Evolutionary conservation across 2,797 vertebrate species (phyloP), one percentile per base, ranked within the genome.

Genomic region (Sternotherus odoratus): DNA sequence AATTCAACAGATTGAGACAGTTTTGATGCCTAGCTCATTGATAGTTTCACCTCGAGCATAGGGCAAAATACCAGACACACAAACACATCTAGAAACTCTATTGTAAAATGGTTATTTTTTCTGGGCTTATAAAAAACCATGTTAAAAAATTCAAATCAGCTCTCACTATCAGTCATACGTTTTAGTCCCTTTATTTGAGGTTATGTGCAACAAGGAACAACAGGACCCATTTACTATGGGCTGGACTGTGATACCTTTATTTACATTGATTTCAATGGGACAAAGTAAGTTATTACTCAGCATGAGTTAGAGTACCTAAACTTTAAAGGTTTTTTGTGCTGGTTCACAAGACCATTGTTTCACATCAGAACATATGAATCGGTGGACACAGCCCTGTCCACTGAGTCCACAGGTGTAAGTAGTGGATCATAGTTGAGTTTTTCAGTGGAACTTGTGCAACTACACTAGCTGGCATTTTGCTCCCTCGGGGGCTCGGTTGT

Each of bases 391-490:
- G 5, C 3, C 53, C n/a, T 85, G 92, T 79, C 30, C n/a, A 74
- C 30, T 53, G 48, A 28, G 49, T 82, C 46, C 60, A 48, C 28
- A 89, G 46, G 60, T 4, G 7, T 24, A 86, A 75, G n/a, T 56
- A 74, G 33, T 11, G 77, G 12, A 24, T 81, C 77, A 89, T 46
- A 92, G 69, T 1, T 4, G 7, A 12, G 36, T 43, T 0, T n/a
- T 46, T 8, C 16, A 92, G 12, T 48, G 75, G 19, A 23, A 12
- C 39, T 90, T 46, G 12, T 21, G 77, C 15, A 79, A 8, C 26
- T 87, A 39, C 36, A 24, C n/a, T 92, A 48, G 63, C 88, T 87
- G 83, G 9, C 49, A 75, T 46, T 30, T 28, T 78, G 69, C 17
- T 85, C 11, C 3, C 51, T 53, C 36, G 8, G n/a, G 33, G 33